Conservation (phyloP, 2,113 vertebrate species). For the Thryonomys swinderianus region DNA sequence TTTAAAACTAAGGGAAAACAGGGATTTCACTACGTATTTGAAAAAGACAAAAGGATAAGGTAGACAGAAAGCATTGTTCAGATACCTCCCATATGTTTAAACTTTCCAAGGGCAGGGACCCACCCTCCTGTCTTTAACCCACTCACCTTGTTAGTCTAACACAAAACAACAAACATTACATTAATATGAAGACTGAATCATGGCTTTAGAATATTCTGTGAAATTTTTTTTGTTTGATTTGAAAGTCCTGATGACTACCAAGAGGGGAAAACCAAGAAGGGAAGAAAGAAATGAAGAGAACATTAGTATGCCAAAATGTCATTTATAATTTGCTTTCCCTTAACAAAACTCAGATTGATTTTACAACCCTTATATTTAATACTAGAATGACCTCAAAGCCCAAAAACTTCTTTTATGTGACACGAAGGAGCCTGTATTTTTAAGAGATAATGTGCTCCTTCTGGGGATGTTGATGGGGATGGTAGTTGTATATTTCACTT, state of each 20-base stretch:
- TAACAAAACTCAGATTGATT: conserved; percentile 39
- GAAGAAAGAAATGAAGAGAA: neutral
- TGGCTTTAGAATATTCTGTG: conserved; percentile 20
- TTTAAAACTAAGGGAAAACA: conserved; percentile 14
- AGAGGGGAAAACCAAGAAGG: neutral
- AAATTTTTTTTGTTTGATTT: conserved; percentile 9
- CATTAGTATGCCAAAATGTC: neutral
- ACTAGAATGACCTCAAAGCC: neutral
- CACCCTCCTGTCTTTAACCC: neutral
- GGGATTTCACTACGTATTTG: neutral
- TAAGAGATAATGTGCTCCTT: neutral
- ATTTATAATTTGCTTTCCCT: conserved; percentile 29
- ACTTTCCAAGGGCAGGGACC: neutral
- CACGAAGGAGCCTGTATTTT: neutral
- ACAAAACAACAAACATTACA: neutral
- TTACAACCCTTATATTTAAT: conserved; percentile 30
- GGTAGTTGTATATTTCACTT: neutral
- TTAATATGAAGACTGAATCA: conserved; percentile 32
- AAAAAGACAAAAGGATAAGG: conserved; percentile 14
- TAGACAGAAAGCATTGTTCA: neutral
- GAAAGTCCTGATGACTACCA: neutral
- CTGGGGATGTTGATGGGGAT: neutral
- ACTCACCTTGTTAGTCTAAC: neutral
- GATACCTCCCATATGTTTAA: neutral
- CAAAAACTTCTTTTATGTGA: neutral